These are phyloP conservation scores for Nothoprocta perdicaria DNA, from an alignment of 2,113 vertebrate species.

Conservation along the genomic window DNA sequence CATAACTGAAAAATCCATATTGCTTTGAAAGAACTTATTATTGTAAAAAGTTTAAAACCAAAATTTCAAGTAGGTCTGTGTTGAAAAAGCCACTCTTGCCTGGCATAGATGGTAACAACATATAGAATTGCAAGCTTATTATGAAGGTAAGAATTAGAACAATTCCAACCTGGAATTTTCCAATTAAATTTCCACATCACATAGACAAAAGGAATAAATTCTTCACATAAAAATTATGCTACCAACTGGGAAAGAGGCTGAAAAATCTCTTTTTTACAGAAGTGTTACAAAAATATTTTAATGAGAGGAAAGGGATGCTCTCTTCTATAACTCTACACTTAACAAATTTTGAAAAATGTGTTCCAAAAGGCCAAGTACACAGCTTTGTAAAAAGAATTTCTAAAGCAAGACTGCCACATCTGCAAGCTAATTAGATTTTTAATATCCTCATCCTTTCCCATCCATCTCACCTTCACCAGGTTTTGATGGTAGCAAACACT, in stretches of 20 bases:
- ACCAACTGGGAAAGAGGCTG: background rate
- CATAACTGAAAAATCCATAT: background rate
- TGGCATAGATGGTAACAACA: background rate
- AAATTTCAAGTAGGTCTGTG: background rate
- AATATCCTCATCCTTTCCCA: background rate
- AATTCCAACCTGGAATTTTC: background rate
- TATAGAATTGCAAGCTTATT: background rate
- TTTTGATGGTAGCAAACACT: background rate
- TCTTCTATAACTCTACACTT: background rate
- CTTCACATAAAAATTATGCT: background rate
- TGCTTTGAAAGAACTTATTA: background rate
- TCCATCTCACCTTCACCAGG: background rate
- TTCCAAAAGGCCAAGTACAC: background rate
- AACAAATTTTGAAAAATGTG: background rate
- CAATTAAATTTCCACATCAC: background rate
- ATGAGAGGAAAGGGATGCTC: background rate
- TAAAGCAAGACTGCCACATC: background rate
- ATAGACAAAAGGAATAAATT: background rate
- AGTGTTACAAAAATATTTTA: background rate
- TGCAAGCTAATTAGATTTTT: constrained; percentile 6
- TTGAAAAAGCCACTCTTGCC: background rate
- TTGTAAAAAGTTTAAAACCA: background rate
- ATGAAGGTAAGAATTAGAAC: background rate
- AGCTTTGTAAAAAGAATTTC: background rate
- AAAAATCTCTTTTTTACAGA: background rate